Evolutionary conservation across 2,888 invertebrate genomes (phyloP).

Genomic region (Flabesymbios commensalis): DNA sequence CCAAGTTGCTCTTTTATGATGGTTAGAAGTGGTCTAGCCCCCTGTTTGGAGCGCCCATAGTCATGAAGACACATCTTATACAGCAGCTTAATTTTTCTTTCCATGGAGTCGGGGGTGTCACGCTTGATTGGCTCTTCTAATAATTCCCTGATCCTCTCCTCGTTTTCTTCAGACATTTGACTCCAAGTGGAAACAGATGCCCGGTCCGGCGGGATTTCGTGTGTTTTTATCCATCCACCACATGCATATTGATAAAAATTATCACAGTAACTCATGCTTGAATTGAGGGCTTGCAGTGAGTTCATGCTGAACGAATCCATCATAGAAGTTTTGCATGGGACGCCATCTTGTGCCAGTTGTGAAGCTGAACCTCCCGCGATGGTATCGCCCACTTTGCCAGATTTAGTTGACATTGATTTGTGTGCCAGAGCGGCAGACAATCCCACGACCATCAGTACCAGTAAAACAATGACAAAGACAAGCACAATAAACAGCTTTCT

Average conservation of each 20-base stretch:
- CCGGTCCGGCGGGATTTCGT: constrained; percentile 62
- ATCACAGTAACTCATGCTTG: constrained; percentile 60
- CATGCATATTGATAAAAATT: constrained; percentile 66
- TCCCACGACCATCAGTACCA: too few species aligned
- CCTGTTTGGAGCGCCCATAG: constrained; percentile 26
- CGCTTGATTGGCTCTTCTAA: constrained; percentile 21
- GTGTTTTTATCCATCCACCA: constrained; percentile 64
- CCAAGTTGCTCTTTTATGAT: constrained; percentile 15
- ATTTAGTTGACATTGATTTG: too few species aligned
- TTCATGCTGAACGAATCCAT: too few species aligned
- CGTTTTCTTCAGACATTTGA: constrained; percentile 48
- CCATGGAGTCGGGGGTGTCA: constrained; percentile 8
- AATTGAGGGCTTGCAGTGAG: too few species aligned
- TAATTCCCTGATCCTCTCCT: constrained; percentile 22
- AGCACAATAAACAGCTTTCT: too few species aligned
- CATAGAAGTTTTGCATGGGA: too few species aligned
- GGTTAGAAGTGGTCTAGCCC: constrained; percentile 16
- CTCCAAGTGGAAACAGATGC: constrained; percentile 62
- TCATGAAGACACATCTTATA: constrained; percentile 28
- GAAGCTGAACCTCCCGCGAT: too few species aligned
- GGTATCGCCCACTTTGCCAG: too few species aligned
- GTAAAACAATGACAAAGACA: too few species aligned
- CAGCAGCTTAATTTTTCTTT: constrained; percentile 29
- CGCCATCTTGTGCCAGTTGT: too few species aligned
- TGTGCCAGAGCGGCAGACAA: too few species aligned